Evolutionary conservation across 2,113 vertebrate species (phyloP).

Genomic region (Sialia sialis): DNA sequence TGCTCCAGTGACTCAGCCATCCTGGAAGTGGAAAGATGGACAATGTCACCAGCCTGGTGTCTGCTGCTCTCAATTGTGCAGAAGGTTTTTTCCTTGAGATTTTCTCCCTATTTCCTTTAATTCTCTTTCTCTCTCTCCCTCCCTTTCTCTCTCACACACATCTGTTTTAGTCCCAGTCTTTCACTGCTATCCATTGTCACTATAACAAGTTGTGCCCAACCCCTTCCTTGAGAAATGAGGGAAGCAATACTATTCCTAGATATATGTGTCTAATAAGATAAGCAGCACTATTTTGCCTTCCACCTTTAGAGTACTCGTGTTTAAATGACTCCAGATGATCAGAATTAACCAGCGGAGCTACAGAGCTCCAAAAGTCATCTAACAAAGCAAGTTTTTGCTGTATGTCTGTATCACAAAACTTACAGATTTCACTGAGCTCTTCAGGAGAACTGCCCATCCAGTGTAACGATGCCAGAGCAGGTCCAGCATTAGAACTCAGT

Average conservation of each 20-base stretch:
- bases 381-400: not conserved
- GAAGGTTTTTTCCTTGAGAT: not conserved
- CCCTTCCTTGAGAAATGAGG: not conserved
- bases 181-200: not conserved
- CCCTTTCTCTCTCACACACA: no score
- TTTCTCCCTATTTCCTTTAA: not conserved
- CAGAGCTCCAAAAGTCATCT: not conserved
- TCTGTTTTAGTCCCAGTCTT: not conserved
- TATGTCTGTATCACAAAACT: not conserved
- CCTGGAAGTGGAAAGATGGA: not conserved
- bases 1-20: not conserved
- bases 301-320: not conserved
- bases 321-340: not conserved
- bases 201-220: not conserved
- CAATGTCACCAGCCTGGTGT: not conserved
- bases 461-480: not conserved
- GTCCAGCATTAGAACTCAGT: not conserved
- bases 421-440: not conserved
- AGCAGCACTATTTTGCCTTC: not conserved
- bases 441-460: not conserved
- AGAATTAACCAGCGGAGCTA: not conserved
- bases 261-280: not conserved
- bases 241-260: not conserved
- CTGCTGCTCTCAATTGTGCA: not conserved
- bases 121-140: not conserved